Percentiles rank a stretch among this genome's conserved stretches.
phyloP scores from a whole-genome alignment of 2,888 invertebrate species.

The Hypomecis atomaria region DNA sequence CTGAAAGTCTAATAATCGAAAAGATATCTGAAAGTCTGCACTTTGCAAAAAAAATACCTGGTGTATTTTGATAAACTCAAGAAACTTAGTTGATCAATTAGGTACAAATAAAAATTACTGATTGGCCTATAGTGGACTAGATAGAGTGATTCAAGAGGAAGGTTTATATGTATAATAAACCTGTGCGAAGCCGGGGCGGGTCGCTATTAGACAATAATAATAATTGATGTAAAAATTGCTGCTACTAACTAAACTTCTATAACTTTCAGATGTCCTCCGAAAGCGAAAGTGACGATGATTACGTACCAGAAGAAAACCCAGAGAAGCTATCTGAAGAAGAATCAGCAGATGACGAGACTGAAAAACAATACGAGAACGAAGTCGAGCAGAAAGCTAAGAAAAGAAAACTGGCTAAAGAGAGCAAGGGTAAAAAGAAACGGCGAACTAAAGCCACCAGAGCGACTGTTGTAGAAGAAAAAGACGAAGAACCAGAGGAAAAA shows the following conservation, averaged over 20 bases:
- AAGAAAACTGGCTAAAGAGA: conserved; percentile 58
- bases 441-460: conserved; percentile 47
- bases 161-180: too few species aligned
- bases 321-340: conserved; percentile 88
- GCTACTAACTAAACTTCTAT: neutral
- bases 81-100: too few species aligned
- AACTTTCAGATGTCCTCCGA: conserved; percentile 83
- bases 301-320: conserved; percentile 86
- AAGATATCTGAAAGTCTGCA: too few species aligned
- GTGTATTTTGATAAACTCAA: too few species aligned
- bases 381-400: conserved; percentile 61
- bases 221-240: neutral
- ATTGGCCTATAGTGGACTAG: too few species aligned
- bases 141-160: too few species aligned
- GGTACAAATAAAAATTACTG: too few species aligned
- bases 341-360: conserved; percentile 86
- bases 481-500: conserved; percentile 48
- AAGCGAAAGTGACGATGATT: conserved; percentile 93
- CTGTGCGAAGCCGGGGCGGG: too few species aligned
- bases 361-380: conserved; percentile 82
- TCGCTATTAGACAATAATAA: too few species aligned
- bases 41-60: too few species aligned
- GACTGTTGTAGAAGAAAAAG: conserved; percentile 50
- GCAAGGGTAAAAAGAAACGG: conserved; percentile 61
- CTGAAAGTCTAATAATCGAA: too few species aligned